Percentiles rank a stretch among this genome's conserved stretches.
Evolutionary conservation across 1,140 invertebrate species (phyloP).

Genomic region (Idris sp.): DNA sequence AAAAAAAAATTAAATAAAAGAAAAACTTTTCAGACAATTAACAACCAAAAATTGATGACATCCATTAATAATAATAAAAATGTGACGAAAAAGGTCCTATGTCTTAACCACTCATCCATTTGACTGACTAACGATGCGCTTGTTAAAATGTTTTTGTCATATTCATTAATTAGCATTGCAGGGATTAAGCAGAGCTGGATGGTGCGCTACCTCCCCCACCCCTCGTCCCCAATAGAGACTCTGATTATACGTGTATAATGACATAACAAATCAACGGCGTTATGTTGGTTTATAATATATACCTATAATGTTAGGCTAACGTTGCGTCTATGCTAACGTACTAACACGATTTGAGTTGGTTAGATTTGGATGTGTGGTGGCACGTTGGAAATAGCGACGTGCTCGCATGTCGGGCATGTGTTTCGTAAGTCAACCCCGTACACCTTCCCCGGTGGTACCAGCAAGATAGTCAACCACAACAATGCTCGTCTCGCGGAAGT

Average conservation of each 20-base stretch:
- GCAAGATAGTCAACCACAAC: conserved; percentile 98
- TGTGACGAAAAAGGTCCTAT: conserved; percentile 29
- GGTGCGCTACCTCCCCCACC: conserved; percentile 20
- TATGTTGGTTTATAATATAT: conserved; percentile 45
- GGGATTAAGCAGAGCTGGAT: conserved; percentile 36
- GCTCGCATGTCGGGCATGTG: conserved; percentile 96
- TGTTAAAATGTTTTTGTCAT: conserved; percentile 59
- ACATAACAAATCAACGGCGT: conserved; percentile 30
- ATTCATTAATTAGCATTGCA: conserved; percentile 53
- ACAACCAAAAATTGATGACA: too few species aligned
- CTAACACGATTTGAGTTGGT: conserved; percentile 78
- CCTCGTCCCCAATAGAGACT: not conserved
- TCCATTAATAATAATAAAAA: conserved; percentile 2
- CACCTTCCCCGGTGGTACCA: conserved; percentile 98
- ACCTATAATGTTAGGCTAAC: conserved; percentile 59
- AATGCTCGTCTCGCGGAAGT: conserved; percentile 97
- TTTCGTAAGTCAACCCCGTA: conserved; percentile 99
- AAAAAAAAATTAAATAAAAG: too few species aligned
- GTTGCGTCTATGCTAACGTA: conserved; percentile 70
- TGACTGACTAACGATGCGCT: conserved; percentile 73
- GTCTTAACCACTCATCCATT: conserved; percentile 79
- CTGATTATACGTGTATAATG: conserved; percentile 26
- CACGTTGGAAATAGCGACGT: conserved; percentile 92
- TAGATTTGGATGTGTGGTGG: conserved; percentile 99
- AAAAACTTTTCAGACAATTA: too few species aligned